phyloP scores from a whole-genome alignment of 23 tunicate genomes.

The Corella eumyota region DNA sequence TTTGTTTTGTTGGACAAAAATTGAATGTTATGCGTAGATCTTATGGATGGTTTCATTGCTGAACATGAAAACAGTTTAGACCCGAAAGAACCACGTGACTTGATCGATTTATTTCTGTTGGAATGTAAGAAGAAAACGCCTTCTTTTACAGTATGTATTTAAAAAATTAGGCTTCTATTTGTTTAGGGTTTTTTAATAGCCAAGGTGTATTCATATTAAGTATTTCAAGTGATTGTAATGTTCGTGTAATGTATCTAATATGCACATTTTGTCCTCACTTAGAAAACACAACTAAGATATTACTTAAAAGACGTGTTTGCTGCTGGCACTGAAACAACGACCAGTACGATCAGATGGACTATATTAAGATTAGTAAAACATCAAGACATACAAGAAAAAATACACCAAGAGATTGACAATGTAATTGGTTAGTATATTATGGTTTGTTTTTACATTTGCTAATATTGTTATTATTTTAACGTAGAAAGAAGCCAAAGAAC shows the following conservation, averaged over 20 bases:
- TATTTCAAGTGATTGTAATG: too few relatives aligned
- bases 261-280: too few relatives aligned
- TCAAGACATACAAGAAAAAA: slow-evolving; percentile 14
- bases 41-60: neutral
- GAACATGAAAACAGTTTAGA: slow-evolving; percentile 3
- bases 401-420: slow-evolving; percentile 16
- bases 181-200: too few relatives aligned
- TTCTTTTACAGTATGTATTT: too few relatives aligned
- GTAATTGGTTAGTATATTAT: slow-evolving; percentile 12
- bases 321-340: slow-evolving; percentile 39
- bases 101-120: neutral
- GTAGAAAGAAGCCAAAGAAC: too few relatives aligned
- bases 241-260: too few relatives aligned
- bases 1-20: too few relatives aligned
- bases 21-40: too few relatives aligned
- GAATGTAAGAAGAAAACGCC: neutral
- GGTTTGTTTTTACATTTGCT: too few relatives aligned
- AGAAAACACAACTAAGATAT: neutral
- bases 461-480: too few relatives aligned
- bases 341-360: slow-evolving; percentile 16
- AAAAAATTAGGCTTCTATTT: too few relatives aligned
- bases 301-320: slow-evolving; percentile 16
- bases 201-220: too few relatives aligned
- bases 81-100: neutral
- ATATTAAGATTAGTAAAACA: slow-evolving; percentile 4